These are phyloP conservation scores for Otis tarda DNA, from an alignment of 2,113 vertebrate genomes.

Conservation along the genomic window DNA sequence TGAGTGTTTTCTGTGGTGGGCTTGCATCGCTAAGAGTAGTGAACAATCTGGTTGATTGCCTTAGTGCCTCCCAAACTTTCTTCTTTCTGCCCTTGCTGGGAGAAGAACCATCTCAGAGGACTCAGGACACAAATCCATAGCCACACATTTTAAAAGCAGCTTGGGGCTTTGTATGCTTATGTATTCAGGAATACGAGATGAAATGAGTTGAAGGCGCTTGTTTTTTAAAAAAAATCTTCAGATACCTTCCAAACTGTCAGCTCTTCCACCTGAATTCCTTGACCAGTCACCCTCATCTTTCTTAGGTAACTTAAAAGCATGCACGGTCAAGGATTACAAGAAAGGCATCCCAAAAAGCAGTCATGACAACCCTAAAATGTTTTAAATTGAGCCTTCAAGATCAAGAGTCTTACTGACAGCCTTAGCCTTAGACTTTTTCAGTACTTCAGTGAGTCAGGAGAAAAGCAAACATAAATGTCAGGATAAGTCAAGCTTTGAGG, in stretches of 20 bases:
- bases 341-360: background rate
- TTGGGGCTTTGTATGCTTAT: background rate
- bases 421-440: background rate
- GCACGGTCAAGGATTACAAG: background rate
- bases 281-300: background rate
- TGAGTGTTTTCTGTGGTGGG: background rate
- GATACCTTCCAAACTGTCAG: background rate
- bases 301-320: background rate
- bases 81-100: background rate
- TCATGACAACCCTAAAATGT: background rate
- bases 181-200: background rate
- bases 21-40: background rate
- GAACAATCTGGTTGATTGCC: background rate
- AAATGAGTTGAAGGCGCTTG: background rate
- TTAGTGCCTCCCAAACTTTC: background rate
- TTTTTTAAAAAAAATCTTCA: background rate
- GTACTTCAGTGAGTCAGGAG: background rate
- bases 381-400: background rate
- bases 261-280: background rate
- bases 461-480: constrained; percentile 24
- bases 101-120: background rate
- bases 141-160: background rate
- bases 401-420: background rate
- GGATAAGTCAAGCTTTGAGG: background rate
- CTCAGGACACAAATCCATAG: background rate